A percentile compares a stretch with the other conserved stretches of the same genome.
Evolutionary conservation across 2,113 vertebrate species (phyloP).

Genomic region (Morone saxatilis): DNA sequence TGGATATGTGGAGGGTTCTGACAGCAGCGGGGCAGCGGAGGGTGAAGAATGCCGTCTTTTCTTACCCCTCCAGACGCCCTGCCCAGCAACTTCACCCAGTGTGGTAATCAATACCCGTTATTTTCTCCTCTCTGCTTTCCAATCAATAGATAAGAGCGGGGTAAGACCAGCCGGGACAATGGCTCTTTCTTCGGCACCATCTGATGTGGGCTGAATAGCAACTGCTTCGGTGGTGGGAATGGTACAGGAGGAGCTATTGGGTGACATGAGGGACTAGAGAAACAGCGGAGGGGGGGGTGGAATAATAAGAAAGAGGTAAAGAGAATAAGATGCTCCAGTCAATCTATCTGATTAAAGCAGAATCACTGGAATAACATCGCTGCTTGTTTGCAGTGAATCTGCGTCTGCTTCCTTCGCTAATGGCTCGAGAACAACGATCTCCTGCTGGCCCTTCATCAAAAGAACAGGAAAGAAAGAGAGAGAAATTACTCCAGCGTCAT

Average conservation of each 20-base stretch:
- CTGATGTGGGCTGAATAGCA: slow-evolving; percentile 79
- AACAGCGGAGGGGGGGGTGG: slow-evolving; percentile 51
- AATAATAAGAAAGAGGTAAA: slow-evolving; percentile 54
- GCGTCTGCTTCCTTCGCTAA: slow-evolving; percentile 49
- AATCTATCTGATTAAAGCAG: slow-evolving; percentile 60
- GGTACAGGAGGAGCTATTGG: slow-evolving; percentile 74
- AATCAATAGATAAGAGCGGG: slow-evolving; percentile 83
- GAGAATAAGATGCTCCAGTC: slow-evolving; percentile 67
- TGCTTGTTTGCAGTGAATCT: slow-evolving; percentile 41
- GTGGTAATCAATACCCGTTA: slow-evolving; percentile 81
- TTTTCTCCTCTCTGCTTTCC: slow-evolving; percentile 79
- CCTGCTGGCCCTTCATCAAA: slow-evolving; percentile 66
- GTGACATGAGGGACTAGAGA: slow-evolving; percentile 77
- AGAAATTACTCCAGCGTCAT: slow-evolving; percentile 67
- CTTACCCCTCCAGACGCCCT: slow-evolving; percentile 76
- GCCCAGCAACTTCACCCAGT: slow-evolving; percentile 69
- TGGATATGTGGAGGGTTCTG: slow-evolving; percentile 67
- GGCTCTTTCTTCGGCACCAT: slow-evolving; percentile 81
- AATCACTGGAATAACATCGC: slow-evolving; percentile 37
- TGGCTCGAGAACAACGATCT: slow-evolving; percentile 53
- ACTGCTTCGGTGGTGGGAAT: slow-evolving; percentile 80
- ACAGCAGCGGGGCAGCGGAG: slow-evolving; percentile 74
- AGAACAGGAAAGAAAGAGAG: slow-evolving; percentile 62
- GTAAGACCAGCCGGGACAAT: slow-evolving; percentile 76
- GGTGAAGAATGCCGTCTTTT: slow-evolving; percentile 76